Conservation (phyloP, 2,888 invertebrate species). For the Lysandra coridon region DNA sequence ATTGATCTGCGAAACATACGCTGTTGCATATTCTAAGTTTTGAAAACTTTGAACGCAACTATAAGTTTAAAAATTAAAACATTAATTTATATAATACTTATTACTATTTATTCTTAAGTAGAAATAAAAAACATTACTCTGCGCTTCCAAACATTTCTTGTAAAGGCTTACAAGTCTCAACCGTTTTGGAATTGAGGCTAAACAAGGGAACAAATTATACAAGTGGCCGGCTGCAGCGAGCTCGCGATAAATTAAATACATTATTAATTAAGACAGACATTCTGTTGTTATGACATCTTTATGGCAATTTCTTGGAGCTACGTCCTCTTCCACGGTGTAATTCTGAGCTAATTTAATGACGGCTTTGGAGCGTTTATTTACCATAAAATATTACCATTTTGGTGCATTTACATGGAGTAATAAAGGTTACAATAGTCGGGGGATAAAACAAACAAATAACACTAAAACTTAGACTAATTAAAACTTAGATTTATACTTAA, state of each 20-base stretch:
- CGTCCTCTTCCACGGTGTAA: neutral
- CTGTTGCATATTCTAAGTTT: too few species aligned
- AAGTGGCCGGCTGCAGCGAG: conserved; percentile 8
- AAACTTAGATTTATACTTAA: too few species aligned
- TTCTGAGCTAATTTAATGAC: conserved; percentile 4
- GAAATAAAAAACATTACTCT: neutral
- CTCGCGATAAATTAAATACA: conserved; percentile 14
- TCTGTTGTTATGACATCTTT: conserved; percentile 19
- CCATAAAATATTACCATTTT: neutral
- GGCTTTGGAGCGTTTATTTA: neutral
- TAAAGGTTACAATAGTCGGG: neutral
- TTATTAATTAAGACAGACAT: conserved; percentile 20
- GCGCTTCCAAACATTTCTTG: neutral
- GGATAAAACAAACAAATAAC: neutral
- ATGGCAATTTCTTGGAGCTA: conserved; percentile 12
- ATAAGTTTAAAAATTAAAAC: neutral
- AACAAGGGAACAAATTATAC: conserved; percentile 6
- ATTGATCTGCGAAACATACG: too few species aligned
- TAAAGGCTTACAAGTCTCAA: neutral
- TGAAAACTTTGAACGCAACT: neutral
- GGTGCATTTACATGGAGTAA: neutral
- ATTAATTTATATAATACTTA: too few species aligned
- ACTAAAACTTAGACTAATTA: neutral
- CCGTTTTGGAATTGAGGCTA: neutral
- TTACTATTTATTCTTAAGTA: neutral